Percentiles rank a stretch among this genome's conserved stretches.
Evolutionary conservation across 2,113 vertebrate genomes (phyloP).

Genomic region (Mirounga angustirostris): DNA sequence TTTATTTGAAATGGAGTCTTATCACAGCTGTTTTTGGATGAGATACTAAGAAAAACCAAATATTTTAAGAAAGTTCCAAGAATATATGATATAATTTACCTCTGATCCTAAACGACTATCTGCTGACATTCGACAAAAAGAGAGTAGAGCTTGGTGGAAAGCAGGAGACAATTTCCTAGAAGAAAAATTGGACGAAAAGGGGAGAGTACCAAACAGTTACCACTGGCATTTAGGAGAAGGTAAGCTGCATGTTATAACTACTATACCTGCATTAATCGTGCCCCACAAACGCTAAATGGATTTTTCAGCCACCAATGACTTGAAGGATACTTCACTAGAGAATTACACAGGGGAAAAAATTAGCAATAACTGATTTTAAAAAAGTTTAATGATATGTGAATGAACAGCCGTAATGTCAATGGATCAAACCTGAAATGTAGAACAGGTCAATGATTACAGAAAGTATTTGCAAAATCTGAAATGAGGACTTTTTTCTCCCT

Average conservation of each 20-base stretch:
- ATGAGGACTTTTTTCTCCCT: neutral
- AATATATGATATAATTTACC: constrained; percentile 87
- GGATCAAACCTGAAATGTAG: neutral
- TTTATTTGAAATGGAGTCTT: constrained; percentile 12
- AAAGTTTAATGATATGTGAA: neutral
- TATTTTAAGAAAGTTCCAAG: constrained; percentile 27
- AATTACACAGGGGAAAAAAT: neutral
- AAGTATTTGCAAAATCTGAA: constrained; percentile 4
- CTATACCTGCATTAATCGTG: neutral
- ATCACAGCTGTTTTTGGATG: neutral
- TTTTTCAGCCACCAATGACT: neutral
- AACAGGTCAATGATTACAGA: neutral
- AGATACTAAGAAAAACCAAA: constrained; percentile 11
- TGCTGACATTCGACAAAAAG: constrained; percentile 99
- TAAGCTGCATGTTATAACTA: neutral
- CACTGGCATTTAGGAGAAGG: neutral
- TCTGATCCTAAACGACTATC: constrained; percentile 98
- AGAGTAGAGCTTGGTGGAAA: constrained; percentile 98
- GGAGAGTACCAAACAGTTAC: constrained; percentile 21
- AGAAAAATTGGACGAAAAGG: constrained; percentile 51
- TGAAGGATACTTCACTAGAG: neutral
- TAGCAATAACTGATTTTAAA: neutral
- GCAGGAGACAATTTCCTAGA: constrained; percentile 96
- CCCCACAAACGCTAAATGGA: neutral
- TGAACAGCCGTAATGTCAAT: neutral